A percentile compares a stretch with the other conserved stretches of the same genome.
phyloP scores from a whole-genome alignment of 2,113 vertebrate genomes.

The Syngnathus typhle region DNA sequence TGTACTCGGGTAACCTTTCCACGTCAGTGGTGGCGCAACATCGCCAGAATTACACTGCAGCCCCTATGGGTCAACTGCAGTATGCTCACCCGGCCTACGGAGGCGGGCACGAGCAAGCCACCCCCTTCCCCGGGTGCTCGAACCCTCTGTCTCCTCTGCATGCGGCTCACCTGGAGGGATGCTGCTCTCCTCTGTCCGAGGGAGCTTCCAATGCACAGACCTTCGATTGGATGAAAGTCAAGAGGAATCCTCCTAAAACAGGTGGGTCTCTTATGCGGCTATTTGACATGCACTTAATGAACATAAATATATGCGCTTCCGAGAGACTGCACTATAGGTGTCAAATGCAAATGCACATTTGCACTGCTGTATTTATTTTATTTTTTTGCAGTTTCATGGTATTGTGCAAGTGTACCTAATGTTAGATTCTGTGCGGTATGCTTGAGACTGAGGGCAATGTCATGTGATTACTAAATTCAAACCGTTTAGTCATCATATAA shows the following conservation, averaged over 20 bases:
- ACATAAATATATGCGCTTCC: no score
- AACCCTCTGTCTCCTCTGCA: constrained; percentile 87
- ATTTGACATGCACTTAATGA: not conserved
- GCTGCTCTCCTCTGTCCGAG: constrained; percentile 85
- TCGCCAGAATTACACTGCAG: constrained; percentile 83
- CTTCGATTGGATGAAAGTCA: constrained; percentile 99
- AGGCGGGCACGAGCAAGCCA: constrained; percentile 83
- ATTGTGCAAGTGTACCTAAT: not conserved
- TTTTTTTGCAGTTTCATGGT: not conserved
- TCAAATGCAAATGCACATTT: no score
- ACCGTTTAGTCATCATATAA: no score
- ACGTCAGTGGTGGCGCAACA: constrained; percentile 79
- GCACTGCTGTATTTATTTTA: not conserved
- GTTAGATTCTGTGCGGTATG: no score
- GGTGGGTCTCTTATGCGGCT: constrained; percentile 70
- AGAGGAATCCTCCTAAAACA: constrained; percentile 97
- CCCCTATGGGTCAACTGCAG: constrained; percentile 79
- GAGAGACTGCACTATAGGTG: no score
- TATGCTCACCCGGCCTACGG: constrained; percentile 82
- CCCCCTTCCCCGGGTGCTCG: constrained; percentile 75
- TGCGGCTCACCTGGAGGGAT: constrained; percentile 77
- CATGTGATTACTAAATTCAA: no score
- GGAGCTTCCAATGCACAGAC: constrained; percentile 83
- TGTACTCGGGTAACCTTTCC: constrained; percentile 89
- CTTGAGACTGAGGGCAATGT: no score